Conservation (phyloP, 2,888 invertebrate genomes). For the Theretra japonica region DNA sequence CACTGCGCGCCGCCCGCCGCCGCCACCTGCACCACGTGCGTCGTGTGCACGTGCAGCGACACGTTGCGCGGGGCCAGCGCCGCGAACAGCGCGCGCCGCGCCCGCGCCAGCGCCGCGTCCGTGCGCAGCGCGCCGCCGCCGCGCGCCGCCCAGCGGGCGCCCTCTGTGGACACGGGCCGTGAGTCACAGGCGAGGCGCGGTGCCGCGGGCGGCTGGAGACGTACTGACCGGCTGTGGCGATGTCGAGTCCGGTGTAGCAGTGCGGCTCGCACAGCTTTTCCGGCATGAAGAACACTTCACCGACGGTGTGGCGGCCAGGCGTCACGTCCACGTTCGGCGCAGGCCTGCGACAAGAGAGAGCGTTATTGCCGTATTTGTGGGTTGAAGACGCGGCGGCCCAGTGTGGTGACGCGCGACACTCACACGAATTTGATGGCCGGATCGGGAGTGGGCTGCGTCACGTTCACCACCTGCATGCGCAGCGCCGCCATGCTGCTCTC, state of each 20-base stretch:
- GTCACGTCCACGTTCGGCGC: slow-evolving; percentile 49
- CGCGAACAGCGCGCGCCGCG: slow-evolving; percentile 40
- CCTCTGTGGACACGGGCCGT: slow-evolving; percentile 35
- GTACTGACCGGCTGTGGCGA: slow-evolving; percentile 86
- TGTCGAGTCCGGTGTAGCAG: slow-evolving; percentile 91
- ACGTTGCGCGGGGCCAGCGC: slow-evolving; percentile 85
- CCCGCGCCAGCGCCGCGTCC: slow-evolving; percentile 43
- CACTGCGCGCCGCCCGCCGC: slow-evolving; percentile 48
- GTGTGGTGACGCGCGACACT: slow-evolving; percentile 64
- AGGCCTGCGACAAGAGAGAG: slow-evolving; percentile 56
- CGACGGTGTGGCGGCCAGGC: slow-evolving; percentile 74
- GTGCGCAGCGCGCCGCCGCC: slow-evolving; percentile 36
- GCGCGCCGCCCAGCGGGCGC: slow-evolving; percentile 38
- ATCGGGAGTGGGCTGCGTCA: slow-evolving; percentile 86
- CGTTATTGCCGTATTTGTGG: not conserved
- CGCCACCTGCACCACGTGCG: slow-evolving; percentile 72
- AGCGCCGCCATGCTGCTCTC: slow-evolving; percentile 92
- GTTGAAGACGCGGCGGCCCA: not conserved
- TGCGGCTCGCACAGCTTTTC: slow-evolving; percentile 88
- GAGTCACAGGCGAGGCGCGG: not conserved
- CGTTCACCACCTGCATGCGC: slow-evolving; percentile 90
- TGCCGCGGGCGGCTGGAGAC: not conserved
- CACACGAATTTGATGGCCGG: slow-evolving; percentile 80
- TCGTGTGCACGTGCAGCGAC: slow-evolving; percentile 90
- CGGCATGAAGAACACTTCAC: slow-evolving; percentile 89